Conservation (phyloP, 2,888 invertebrate genomes). For the Rotaria sp. region DNA sequence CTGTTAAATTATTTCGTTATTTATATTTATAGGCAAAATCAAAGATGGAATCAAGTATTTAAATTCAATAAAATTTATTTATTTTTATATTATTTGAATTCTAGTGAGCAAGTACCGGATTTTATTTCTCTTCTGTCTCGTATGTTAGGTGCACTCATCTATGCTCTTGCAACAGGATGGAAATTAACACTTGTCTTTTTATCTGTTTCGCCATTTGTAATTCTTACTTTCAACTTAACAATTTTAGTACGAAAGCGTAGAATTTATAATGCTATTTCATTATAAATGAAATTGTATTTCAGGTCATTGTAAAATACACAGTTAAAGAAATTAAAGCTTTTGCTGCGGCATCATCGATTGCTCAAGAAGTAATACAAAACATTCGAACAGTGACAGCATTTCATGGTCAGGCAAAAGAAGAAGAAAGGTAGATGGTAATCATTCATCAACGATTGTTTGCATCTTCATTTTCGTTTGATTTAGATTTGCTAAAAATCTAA, state of each 20-base stretch:
- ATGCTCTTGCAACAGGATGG: conserved; percentile 59
- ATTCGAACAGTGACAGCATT: conserved; percentile 52
- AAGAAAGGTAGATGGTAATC: neutral
- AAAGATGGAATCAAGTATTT: neutral
- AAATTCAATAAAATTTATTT: no score
- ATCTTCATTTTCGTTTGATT: neutral
- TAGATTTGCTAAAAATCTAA: conserved; percentile 16
- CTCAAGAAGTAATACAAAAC: conserved; percentile 54
- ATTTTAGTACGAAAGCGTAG: neutral
- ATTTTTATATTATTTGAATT: neutral
- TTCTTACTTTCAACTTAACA: conserved; percentile 45
- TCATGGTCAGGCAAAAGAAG: conserved; percentile 18
- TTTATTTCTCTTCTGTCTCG: neutral
- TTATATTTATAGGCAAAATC: neutral
- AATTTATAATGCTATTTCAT: neutral
- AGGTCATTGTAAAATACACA: conserved; percentile 44
- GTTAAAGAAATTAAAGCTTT: conserved; percentile 59
- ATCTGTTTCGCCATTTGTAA: conserved; percentile 58
- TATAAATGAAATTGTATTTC: neutral
- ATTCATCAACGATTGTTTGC: neutral
- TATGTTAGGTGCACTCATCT: conserved; percentile 41
- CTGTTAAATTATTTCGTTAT: neutral
- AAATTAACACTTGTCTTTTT: conserved; percentile 60
- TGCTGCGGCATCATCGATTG: conserved; percentile 59
- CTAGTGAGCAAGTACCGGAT: neutral